A percentile compares a stretch with the other conserved stretches of the same genome.
Conservation (phyloP, 2,113 vertebrate genomes). For the Serinus canaria region DNA sequence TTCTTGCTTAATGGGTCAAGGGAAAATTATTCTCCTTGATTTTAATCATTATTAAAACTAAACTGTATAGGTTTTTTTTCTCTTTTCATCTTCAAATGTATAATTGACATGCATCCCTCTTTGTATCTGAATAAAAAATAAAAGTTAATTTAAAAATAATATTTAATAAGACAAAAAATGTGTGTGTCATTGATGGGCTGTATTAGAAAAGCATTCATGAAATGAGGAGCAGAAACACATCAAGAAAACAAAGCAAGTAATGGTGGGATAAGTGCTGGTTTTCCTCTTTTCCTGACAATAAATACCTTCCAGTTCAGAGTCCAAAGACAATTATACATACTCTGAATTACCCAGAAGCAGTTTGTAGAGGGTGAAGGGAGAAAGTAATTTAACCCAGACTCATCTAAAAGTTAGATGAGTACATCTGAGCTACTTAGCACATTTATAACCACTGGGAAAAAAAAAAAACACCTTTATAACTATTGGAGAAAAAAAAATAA, state of each 20-base stretch:
- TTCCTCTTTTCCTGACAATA: not conserved
- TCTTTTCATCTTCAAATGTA: not conserved
- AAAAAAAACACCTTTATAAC: not conserved
- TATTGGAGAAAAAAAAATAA: not conserved
- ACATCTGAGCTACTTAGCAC: not conserved
- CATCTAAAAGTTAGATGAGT: not conserved
- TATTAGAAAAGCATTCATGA: not conserved
- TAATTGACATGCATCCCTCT: not conserved
- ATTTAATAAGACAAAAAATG: not conserved
- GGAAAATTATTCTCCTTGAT: not conserved
- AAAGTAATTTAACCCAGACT: not conserved
- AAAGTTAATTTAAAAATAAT: not conserved
- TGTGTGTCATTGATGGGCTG: not conserved
- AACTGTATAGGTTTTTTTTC: not conserved
- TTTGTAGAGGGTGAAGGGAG: not conserved
- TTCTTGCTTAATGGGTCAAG: not conserved
- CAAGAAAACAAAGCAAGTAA: not conserved
- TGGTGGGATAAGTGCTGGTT: accelerated
- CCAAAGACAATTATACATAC: not conserved
- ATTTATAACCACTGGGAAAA: not conserved
- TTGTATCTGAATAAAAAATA: not conserved
- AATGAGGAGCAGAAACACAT: not conserved
- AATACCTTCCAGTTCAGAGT: not conserved
- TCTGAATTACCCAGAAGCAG: not conserved
- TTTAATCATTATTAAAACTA: not conserved